Conservation (phyloP, 1,140 invertebrate genomes). For the Lucilia sericata region DNA sequence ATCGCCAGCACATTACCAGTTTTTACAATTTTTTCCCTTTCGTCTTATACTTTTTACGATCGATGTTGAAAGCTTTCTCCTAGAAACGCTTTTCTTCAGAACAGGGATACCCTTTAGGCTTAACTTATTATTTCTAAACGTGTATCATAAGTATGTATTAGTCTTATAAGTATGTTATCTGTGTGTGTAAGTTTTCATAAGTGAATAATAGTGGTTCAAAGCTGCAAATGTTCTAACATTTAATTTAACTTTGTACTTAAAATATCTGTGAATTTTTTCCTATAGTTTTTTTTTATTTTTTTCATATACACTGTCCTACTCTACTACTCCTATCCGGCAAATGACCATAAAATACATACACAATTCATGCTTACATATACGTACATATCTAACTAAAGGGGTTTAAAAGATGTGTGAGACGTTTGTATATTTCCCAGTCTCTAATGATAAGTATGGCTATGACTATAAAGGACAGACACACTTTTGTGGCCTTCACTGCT, state of each 20-base stretch:
- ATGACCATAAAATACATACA: not conserved
- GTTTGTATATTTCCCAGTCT: too few species aligned
- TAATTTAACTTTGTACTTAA: slow-evolving; percentile 8
- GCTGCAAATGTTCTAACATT: not conserved
- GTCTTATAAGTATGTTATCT: not conserved
- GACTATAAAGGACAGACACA: not conserved
- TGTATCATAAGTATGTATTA: too few species aligned
- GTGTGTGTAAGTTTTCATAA: not conserved
- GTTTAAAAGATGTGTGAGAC: too few species aligned
- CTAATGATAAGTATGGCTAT: not conserved
- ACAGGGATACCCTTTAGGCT: too few species aligned
- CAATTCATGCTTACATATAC: not conserved
- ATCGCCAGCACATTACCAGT: too few species aligned
- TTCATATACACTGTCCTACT: not conserved
- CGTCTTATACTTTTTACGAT: too few species aligned
- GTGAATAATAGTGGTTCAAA: not conserved
- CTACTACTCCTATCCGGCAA: not conserved
- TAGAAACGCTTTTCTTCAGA: too few species aligned
- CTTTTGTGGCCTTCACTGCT: not conserved
- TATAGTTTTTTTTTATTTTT: not conserved
- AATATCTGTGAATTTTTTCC: not conserved
- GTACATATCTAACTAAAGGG: not conserved
- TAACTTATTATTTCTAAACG: too few species aligned
- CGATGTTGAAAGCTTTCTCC: too few species aligned
- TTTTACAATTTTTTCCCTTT: too few species aligned